These are phyloP conservation scores for Ctena decussata DNA, from an alignment of 2,888 invertebrate genomes.

Conservation along the genomic window DNA sequence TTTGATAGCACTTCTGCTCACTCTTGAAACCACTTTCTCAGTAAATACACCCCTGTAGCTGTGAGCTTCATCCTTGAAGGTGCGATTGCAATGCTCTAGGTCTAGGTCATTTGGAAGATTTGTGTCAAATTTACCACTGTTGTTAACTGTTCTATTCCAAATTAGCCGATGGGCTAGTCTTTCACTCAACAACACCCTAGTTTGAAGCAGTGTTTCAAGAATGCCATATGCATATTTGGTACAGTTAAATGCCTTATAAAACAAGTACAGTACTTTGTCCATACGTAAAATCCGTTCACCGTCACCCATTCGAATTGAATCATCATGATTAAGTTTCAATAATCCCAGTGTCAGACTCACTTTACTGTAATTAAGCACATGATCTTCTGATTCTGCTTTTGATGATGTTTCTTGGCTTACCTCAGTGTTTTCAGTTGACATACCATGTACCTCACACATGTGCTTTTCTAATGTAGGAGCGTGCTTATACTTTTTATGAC, in stretches of 20 bases:
- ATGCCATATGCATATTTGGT: slow-evolving; percentile 54
- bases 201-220: slow-evolving; percentile 42
- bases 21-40: slow-evolving; percentile 39
- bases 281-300: slow-evolving; percentile 34
- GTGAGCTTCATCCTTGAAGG: slow-evolving; percentile 51
- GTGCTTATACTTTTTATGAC: slow-evolving; percentile 24
- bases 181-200: slow-evolving; percentile 34
- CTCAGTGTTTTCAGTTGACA: background rate
- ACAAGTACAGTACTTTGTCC: slow-evolving; percentile 27
- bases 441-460: background rate
- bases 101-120: slow-evolving; percentile 60
- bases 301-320: slow-evolving; percentile 52
- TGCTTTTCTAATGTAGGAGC: background rate
- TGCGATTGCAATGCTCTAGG: slow-evolving; percentile 49
- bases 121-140: slow-evolving; percentile 34
- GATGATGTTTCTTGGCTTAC: background rate
- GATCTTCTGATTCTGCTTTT: background rate
- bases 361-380: slow-evolving; percentile 28
- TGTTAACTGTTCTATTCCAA: slow-evolving; percentile 58
- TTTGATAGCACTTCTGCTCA: slow-evolving; percentile 20
- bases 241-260: slow-evolving; percentile 37
- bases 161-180: slow-evolving; percentile 36
- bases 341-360: slow-evolving; percentile 17
- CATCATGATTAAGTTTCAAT: slow-evolving; percentile 31
- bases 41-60: slow-evolving; percentile 53